Evolutionary conservation across 2,113 vertebrate genomes (phyloP), one percentile per base, ranked within the genome.

Genomic region (Telmatochromis sp.): DNA sequence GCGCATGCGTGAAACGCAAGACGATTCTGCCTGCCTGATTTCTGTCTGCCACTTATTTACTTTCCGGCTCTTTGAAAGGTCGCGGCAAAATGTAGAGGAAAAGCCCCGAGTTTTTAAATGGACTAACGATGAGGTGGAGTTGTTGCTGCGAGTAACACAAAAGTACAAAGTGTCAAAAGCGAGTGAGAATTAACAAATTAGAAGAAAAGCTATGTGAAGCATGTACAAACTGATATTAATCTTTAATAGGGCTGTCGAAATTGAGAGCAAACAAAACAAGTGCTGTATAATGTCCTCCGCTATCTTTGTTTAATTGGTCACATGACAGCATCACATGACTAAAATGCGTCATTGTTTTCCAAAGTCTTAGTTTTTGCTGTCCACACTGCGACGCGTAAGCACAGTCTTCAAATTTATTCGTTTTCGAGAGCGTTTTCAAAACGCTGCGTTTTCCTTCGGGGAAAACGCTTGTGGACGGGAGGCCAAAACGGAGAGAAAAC

Each of bases 371-470:
- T 28, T 57, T 57, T 15, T 1, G 13, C 23, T 57, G 13, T 28
- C 55, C 7, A 8, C 54, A 57, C 23, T 57, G 23, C 1, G 1
- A 57, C 23, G 1, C 13, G 7, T 14, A 57, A 28, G 13, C 55
- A 15, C 7, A 0, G 23, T 57, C 23, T 57, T 57, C 23, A 57
- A 57, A 57, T 28, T 0, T 15, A 57, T 15, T 9, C 55, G 7
- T 28, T 57, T 26, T 5, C 23, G 23, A 57, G 23, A 26, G 54
- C 23, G 6, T 8, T 53, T 53, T 53, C 9, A 54, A 53, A 53
- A 53, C 45, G 2, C 0, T 17, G 1, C 14, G 45, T 47, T 53
- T 53, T 53, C 19, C 49, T 53, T 53, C 3, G 1, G 19, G 19
- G 49, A 53, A 53, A 53, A 53, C 4, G 54, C 54, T 14, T 57